Percentiles rank a stretch among this genome's conserved stretches.
These are phyloP conservation scores for Semnornis frantzii DNA, from an alignment of 2,113 vertebrate genomes.

Conservation along the genomic window DNA sequence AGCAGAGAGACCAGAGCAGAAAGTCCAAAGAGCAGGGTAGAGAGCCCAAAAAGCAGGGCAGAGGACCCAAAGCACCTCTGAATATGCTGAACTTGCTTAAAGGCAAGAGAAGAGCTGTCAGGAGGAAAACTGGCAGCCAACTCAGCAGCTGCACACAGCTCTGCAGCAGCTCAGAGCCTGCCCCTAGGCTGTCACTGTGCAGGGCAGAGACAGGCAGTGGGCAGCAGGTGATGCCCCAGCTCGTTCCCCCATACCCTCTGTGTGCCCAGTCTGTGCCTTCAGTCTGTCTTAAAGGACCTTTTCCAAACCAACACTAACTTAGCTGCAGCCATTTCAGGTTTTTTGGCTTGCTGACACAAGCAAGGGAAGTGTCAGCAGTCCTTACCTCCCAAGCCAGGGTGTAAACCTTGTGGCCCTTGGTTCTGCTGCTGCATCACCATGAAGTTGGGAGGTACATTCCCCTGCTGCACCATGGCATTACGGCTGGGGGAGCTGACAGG, in stretches of 20 bases:
- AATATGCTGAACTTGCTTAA: neutral
- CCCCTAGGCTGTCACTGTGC: neutral
- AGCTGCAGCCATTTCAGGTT: conserved; percentile 15
- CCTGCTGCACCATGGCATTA: conserved; percentile 89
- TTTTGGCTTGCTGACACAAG: neutral
- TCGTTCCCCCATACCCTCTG: neutral
- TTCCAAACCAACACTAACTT: neutral
- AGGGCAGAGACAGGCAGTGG: neutral
- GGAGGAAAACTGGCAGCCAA: neutral
- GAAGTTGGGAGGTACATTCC: conserved; percentile 90
- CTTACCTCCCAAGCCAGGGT: conserved; percentile 88
- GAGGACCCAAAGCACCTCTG: neutral
- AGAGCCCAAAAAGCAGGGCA: no score
- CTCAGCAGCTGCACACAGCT: neutral
- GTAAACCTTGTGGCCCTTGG: conserved; percentile 89
- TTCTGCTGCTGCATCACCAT: conserved; percentile 96
- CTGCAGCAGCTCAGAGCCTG: neutral
- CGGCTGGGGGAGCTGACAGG: conserved; percentile 93
- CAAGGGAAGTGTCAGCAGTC: conserved; percentile 52
- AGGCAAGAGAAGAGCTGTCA: neutral
- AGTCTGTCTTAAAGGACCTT: neutral
- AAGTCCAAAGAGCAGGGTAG: no score
- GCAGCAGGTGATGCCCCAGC: neutral
- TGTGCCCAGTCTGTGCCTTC: neutral
- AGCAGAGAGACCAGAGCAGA: no score